phyloP scores from a whole-genome alignment of 2,888 invertebrate species.

The Malthinus flaveolus region DNA sequence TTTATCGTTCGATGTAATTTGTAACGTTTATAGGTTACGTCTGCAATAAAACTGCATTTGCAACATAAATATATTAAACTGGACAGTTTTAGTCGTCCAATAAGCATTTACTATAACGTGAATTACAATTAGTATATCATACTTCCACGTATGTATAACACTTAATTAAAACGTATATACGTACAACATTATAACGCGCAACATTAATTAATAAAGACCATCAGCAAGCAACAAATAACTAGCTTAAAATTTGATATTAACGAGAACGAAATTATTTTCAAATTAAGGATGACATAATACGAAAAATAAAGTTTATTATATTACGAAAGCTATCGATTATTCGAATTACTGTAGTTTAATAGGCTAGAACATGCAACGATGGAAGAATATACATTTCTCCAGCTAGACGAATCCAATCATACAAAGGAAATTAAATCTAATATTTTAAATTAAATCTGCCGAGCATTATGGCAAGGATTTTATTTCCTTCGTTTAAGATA shows the following conservation, averaged over 20 bases:
- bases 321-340: not conserved
- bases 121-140: slow-evolving; percentile 37
- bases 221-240: slow-evolving; percentile 9
- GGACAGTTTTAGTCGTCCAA: slow-evolving; percentile 31
- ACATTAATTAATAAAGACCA: slow-evolving; percentile 19
- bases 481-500: slow-evolving; percentile 39
- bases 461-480: slow-evolving; percentile 32
- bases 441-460: slow-evolving; percentile 35
- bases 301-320: not conserved
- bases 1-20: too few species aligned
- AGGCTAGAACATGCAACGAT: slow-evolving; percentile 4
- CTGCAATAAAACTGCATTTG: too few species aligned
- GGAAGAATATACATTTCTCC: not conserved
- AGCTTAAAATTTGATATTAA: slow-evolving; percentile 5
- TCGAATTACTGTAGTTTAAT: not conserved
- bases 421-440: slow-evolving; percentile 39
- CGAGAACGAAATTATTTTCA: too few species aligned
- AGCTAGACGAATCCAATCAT: slow-evolving; percentile 31
- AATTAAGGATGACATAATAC: not conserved
- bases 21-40: too few species aligned
- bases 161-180: slow-evolving; percentile 33
- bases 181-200: not conserved
- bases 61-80: slow-evolving; percentile 32
- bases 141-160: slow-evolving; percentile 31
- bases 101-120: slow-evolving; percentile 33